Evolutionary conservation across 2,113 vertebrate genomes (phyloP), one percentile per base, ranked within the genome.

Genomic region (Vulpes lagopus): DNA sequence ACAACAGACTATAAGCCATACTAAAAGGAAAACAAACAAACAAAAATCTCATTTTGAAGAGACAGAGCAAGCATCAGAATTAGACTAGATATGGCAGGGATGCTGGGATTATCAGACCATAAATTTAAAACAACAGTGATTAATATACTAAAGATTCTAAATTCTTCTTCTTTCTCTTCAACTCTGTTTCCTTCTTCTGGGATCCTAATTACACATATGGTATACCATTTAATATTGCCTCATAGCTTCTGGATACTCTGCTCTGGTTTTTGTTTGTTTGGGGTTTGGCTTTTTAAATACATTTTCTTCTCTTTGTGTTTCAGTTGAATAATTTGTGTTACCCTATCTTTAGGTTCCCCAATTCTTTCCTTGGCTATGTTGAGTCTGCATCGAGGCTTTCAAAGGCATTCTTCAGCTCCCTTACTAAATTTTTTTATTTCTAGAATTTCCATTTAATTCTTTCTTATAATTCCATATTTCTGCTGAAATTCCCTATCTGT

Each of bases 151-250:
- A 85, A 59, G 27, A 11, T 0, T 27, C 27, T 53, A 79, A 85
- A 62, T 96, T 57, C 82, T 93, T 53, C 85, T 92, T 95, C 30
- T 95, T 94, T 69, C 38, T 49, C 59, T 90, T 91, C 27, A 67
- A 78, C 25, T 91, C 7, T 88, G 38, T 79, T 95, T 91, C 55
- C 49, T 62, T 53, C 79, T 92, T 84, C 55, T 94, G 64, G 64
- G 51, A 92, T 74, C 85, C 49, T 94, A 65, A 84, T 82, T 81
- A 90, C 51, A 49, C 19, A 14, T n/a, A 91, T 76, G n/a, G 76
- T 49, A 89, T 32, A 53, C 35, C 14, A 94, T 76, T 49, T 69
- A 83, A 14, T 65, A 51, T 62, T 95, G 10, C 86, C 11, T 89
- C 38, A 86, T 22, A 91, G n/a, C 38, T 79, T n/a, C 49, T 73